Conservation (phyloP, 2,797 vertebrate genomes). For the Anableps anableps region DNA sequence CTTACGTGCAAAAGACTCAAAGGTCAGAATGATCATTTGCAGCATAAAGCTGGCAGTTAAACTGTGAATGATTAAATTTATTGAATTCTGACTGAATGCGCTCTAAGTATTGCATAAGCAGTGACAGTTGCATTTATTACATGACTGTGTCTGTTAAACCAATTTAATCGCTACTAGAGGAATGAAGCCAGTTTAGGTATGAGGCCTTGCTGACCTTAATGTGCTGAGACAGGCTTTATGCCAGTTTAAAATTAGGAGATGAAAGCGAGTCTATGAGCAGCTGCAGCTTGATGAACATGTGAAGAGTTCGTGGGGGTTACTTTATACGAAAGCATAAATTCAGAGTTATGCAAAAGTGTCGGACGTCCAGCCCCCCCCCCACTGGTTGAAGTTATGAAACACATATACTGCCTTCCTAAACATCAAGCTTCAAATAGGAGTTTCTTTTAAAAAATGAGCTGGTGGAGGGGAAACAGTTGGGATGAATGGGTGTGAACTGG, state of each 20-base stretch:
- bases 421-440: slow-evolving; percentile 10
- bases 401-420: background rate
- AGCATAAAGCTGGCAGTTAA: background rate
- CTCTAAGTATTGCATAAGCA: background rate
- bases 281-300: slow-evolving; percentile 5
- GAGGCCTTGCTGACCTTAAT: slow-evolving; percentile 7
- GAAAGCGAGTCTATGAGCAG: slow-evolving; percentile 9
- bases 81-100: background rate
- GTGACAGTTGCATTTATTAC: slow-evolving; percentile 10
- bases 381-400: background rate
- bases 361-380: background rate
- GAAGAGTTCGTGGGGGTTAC: slow-evolving; percentile 6
- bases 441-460: slow-evolving; percentile 5
- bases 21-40: slow-evolving; percentile 1
- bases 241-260: slow-evolving; percentile 19
- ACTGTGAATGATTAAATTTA: background rate
- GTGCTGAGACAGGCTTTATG: slow-evolving; percentile 16
- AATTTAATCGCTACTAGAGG: slow-evolving; percentile 6
- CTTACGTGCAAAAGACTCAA: background rate
- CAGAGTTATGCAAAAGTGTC: background rate
- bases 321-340: slow-evolving; percentile 17
- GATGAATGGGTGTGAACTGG: background rate
- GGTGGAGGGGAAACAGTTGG: background rate
- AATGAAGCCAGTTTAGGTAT: slow-evolving; percentile 23
- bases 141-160: slow-evolving; percentile 8